A percentile compares a stretch with the other conserved stretches of the same genome.
Conservation (phyloP, 2,888 invertebrate genomes). For the Thysanoteuthis rhombus region DNA sequence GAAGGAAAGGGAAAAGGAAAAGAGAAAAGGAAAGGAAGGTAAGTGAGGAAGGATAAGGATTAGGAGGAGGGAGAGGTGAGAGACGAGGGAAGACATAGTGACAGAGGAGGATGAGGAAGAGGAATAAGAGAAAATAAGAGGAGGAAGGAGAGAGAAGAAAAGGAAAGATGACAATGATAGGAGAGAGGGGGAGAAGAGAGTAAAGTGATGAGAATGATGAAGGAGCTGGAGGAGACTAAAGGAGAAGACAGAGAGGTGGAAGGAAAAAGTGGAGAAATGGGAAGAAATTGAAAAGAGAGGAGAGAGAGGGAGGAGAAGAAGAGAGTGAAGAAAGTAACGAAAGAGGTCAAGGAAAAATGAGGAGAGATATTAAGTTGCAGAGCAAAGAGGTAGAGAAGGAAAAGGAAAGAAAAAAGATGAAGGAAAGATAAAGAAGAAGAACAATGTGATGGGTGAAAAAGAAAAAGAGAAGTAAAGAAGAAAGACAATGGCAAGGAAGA, state of each 20-base stretch:
- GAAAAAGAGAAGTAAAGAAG: too few species aligned
- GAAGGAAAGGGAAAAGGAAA: too few species aligned
- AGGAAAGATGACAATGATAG: slow-evolving; percentile 26
- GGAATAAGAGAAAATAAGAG: not conserved
- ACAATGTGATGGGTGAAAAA: too few species aligned
- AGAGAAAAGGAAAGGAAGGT: too few species aligned
- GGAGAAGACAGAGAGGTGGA: not conserved
- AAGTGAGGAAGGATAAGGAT: not conserved
- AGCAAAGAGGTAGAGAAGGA: not conserved
- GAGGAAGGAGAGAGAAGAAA: not conserved
- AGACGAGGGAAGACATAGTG: not conserved
- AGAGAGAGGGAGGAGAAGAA: not conserved
- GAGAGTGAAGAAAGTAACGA: not conserved
- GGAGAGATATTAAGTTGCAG: not conserved
- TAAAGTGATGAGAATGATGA: not conserved
- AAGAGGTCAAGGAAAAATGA: not conserved
- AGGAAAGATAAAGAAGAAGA: too few species aligned
- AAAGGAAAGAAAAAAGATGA: not conserved
- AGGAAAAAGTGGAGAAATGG: not conserved
- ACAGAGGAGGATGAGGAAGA: not conserved
- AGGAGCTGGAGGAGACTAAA: not conserved
- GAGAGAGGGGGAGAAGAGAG: not conserved
- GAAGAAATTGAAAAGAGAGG: slow-evolving; percentile 26
- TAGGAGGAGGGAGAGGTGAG: not conserved
- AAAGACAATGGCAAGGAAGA: too few species aligned